A percentile compares a stretch with the other conserved stretches of the same genome.
Conservation (phyloP, 2,797 vertebrate genomes). For the Moxostoma hubbsi region DNA sequence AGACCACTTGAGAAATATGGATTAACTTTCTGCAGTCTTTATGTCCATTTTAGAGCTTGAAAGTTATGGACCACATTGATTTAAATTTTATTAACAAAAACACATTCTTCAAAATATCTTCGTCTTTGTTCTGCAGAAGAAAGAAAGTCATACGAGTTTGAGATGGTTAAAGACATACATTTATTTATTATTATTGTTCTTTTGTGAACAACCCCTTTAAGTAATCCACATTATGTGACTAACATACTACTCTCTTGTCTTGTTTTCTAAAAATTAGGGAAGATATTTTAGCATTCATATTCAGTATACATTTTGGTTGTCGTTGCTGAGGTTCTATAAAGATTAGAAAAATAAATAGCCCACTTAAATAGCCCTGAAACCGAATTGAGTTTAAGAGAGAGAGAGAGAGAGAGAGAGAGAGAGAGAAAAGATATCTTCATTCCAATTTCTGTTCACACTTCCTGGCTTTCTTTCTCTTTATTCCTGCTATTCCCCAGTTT, state of each 20-base stretch:
- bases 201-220: too few species aligned
- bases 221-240: conserved; percentile 40
- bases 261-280: conserved; percentile 13
- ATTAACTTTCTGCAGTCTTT: too few species aligned
- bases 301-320: conserved; percentile 13
- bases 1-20: too few species aligned
- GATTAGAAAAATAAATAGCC: conserved; percentile 24
- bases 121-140: too few species aligned
- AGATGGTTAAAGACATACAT: too few species aligned
- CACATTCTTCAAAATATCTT: too few species aligned
- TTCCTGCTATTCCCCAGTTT: background rate
- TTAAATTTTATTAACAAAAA: too few species aligned
- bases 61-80: too few species aligned
- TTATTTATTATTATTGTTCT: too few species aligned
- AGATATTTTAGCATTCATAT: conserved; percentile 29
- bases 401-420: background rate
- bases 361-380: conserved; percentile 40
- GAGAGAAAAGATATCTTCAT: background rate
- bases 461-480: conserved; percentile 5
- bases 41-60: too few species aligned
- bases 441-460: background rate
- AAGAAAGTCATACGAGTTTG: too few species aligned
- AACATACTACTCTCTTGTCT: conserved; percentile 8
- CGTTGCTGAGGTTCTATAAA: conserved; percentile 35
- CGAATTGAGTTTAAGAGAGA: too few species aligned